These are phyloP conservation scores for Trichogramma pretiosum DNA, from an alignment of 1,140 invertebrate species.

Conservation along the genomic window DNA sequence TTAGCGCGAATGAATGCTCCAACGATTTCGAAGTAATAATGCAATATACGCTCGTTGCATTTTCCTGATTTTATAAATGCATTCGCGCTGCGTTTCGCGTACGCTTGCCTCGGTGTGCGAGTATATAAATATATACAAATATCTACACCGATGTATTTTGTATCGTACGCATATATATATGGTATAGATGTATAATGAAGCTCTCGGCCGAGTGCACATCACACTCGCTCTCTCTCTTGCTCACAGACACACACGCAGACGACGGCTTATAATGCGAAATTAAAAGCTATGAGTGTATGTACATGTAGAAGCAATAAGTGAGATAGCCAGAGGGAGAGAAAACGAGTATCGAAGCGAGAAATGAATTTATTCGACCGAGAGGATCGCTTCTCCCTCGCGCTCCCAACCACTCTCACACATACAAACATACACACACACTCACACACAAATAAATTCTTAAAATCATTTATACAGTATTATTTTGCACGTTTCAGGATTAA, in stretches of 20 bases:
- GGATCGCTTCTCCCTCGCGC: too few species aligned
- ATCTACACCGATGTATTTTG: too few species aligned
- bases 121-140: background rate
- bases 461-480: slow-evolving; percentile 18
- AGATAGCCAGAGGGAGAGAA: background rate
- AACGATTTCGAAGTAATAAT: slow-evolving; percentile 5
- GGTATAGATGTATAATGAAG: too few species aligned
- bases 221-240: too few species aligned
- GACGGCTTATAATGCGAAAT: slow-evolving; percentile 11
- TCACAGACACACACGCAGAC: background rate
- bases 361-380: slow-evolving; percentile 16
- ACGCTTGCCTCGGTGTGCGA: background rate
- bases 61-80: slow-evolving; percentile 15
- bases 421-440: too few species aligned
- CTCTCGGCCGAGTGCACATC: too few species aligned
- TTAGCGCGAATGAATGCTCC: slow-evolving; percentile 1
- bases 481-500: slow-evolving; percentile 16
- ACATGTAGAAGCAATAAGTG: background rate
- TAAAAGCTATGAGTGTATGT: too few species aligned
- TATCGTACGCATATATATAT: too few species aligned
- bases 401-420: too few species aligned
- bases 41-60: background rate
- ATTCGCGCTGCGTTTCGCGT: background rate
- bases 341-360: slow-evolving; percentile 11
- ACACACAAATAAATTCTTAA: slow-evolving; percentile 18